These are phyloP conservation scores for Erpobdella octoculata DNA, from an alignment of 2,888 invertebrate species.

Conservation along the genomic window DNA sequence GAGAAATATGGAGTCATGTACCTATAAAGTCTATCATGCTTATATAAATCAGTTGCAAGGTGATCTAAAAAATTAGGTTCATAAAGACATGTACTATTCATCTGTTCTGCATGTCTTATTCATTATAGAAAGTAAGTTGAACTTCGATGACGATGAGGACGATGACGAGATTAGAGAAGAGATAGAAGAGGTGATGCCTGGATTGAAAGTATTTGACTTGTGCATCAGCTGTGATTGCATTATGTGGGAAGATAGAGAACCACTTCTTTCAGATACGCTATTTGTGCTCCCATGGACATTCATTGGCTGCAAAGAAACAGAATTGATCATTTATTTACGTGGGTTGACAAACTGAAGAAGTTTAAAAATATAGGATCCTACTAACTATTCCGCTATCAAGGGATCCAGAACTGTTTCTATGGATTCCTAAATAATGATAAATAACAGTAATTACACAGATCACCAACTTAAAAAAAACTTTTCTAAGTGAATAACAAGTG, in stretches of 20 bases:
- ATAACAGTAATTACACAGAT: too few relatives aligned
- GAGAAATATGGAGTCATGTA: too few relatives aligned
- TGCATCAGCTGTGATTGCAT: too few relatives aligned
- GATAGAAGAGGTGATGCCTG: background rate
- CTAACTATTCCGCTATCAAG: conserved; percentile 78
- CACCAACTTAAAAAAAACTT: too few relatives aligned
- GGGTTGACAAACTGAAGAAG: background rate
- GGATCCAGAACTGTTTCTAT: conserved; percentile 85
- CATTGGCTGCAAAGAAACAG: background rate
- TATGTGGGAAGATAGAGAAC: too few relatives aligned
- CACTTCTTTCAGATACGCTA: background rate
- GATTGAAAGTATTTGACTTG: too few relatives aligned
- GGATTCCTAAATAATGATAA: conserved; percentile 46
- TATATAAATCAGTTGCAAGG: too few relatives aligned
- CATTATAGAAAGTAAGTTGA: conserved; percentile 6
- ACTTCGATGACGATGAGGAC: conserved; percentile 9
- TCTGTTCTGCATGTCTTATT: conserved; percentile 4
- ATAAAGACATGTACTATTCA: background rate
- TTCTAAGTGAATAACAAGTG: too few relatives aligned
- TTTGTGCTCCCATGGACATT: conserved; percentile 7
- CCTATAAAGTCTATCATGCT: too few relatives aligned
- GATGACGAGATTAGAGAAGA: conserved; percentile 4
- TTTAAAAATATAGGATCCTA: conserved; percentile 21
- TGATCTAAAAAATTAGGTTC: too few relatives aligned
- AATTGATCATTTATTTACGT: background rate